Evolutionary conservation across 2,113 vertebrate species (phyloP), one percentile per base, ranked within the genome.

Genomic region (Poicephalus gulielmi): DNA sequence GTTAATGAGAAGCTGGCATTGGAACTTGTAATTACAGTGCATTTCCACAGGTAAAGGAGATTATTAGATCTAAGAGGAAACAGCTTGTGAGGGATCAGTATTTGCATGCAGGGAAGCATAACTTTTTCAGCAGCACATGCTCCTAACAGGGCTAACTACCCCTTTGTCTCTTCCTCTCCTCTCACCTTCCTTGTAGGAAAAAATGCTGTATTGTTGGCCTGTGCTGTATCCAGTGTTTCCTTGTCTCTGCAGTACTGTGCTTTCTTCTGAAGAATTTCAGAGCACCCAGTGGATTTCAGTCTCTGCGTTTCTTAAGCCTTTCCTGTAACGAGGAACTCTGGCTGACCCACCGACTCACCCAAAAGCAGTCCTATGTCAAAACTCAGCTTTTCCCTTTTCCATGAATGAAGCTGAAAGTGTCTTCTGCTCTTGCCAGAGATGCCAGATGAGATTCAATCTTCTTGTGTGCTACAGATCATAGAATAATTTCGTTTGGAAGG

Each of bases 1-100:
- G 60, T 79, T 82, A 89, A 68, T 73, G 83, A 92, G 93, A 92
- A 80, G 31, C 70, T 87, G 76, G 84, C 91, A 63, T 27, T 76
- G 66, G 49, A 92, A 64, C 41, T 84, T 84, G 64, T 87, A 64
- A 89, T 79, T 95, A 84, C 44, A 71, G 27, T 16, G 27, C 13
- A 7, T 73, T 96, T 95, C 57, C 66, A 57, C 69, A 92, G 91
- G 93, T 95, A 82, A 82, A 82, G 76, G 43, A 70, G 76, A 63
- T 83, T 63, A 68, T n/a, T 75, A 76, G 50, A 60, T 91, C 22
- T 82, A 74, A 86, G 76, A 84, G 64, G 43, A 81, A 92, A 47
- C 43, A 62, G 60, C 52, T 71, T 88, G 50, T 64, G 62, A 59
- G 66, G 39, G 18, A 86, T 55, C 77, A 31, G 66, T 75, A 73